Base-by-base conservation (phyloP, 2,113 vertebrate genomes). In the Fregata magnificens region DNA sequence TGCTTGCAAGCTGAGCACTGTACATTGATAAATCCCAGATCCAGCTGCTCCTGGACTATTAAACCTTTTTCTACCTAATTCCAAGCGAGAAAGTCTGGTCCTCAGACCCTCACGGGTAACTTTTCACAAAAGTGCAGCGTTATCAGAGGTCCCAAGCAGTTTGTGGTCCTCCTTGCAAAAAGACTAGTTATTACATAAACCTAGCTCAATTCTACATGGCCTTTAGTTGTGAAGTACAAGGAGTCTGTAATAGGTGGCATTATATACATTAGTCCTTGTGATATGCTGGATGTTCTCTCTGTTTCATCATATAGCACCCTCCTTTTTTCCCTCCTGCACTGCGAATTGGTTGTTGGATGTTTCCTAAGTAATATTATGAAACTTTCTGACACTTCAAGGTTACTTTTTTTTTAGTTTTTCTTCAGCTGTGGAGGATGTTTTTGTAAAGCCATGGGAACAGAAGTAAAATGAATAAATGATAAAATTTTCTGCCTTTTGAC, bases 121-220 rank as follows among this genome's bases (percentile, higher is more conserved):
- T 74, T 74, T 29, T 49, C 40, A 67, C 8, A 92, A 24, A 40
- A 36, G 20, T 28, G 24, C 34, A 58, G 34, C 13, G 1, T 25
- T 52, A 40, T 32, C 26, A 88, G 38, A 78, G 19, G 20, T 59
- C 11, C 26, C 53, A 63, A 63, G 18, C 26, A 34, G 11, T 10
- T 42, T 55, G 10, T 52, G 26, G 15, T 32, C 10, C 24, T 56
- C 38, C 3, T 29, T 45, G 50, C 11, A 69, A 32, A 34, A 59
- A 47, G 24, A 25, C 1, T 10, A 17, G 34, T 16, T 88, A 0
- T 13, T 56, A 36, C 16, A 4, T 15, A 52, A 78, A 53, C 18
- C 34, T 3, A 15, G 13, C 1, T 5, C 1, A 18, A 65, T 52
- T 78, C 80, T 59, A n/a, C 6, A 2, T 3, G 16, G 14, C 36